phyloP scores from a whole-genome alignment of 1,140 invertebrate genomes.

The Branchinecta lindahli region DNA sequence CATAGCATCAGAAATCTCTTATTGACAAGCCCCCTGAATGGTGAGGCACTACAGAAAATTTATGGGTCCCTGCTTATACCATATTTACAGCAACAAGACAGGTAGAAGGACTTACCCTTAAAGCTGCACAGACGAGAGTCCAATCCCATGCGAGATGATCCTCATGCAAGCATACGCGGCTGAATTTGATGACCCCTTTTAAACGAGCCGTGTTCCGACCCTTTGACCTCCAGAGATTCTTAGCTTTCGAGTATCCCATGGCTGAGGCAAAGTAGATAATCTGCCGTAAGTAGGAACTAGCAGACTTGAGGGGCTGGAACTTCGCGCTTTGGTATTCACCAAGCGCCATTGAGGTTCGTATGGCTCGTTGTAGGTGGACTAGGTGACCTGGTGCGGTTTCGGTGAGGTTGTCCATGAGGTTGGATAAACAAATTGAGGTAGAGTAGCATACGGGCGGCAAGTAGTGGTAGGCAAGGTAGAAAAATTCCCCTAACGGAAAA shows the following conservation, averaged over 20 bases:
- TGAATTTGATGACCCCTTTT: background rate
- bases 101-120: background rate
- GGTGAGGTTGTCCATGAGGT: slow-evolving; percentile 59
- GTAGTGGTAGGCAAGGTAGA: slow-evolving; percentile 66
- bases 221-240: background rate
- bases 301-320: background rate
- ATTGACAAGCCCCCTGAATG: no score
- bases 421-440: slow-evolving; percentile 60
- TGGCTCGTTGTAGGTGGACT: background rate
- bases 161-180: background rate
- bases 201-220: background rate
- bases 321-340: background rate
- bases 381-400: slow-evolving; percentile 31
- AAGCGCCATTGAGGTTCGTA: background rate
- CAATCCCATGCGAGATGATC: slow-evolving; percentile 5
- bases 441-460: slow-evolving; percentile 69
- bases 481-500: slow-evolving; percentile 45
- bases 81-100: no score
- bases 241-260: background rate
- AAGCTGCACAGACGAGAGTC: background rate
- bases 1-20: no score
- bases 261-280: background rate
- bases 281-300: background rate
- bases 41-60: no score
- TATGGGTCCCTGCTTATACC: no score